These are phyloP conservation scores for Piezodorus guildinii DNA, from an alignment of 1,140 invertebrate species.

Conservation along the genomic window DNA sequence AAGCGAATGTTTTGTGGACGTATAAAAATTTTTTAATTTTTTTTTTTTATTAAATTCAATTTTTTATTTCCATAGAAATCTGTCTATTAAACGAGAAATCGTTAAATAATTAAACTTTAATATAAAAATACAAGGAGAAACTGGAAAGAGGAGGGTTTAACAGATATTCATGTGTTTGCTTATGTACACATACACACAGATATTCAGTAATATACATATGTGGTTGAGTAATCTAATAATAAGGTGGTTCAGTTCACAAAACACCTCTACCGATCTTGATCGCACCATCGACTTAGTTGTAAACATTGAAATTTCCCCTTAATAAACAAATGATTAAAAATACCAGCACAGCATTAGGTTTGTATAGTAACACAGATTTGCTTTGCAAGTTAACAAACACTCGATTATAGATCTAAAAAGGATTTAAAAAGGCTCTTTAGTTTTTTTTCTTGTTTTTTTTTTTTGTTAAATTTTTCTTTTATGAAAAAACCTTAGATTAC, in stretches of 20 bases:
- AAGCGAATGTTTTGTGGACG: neutral
- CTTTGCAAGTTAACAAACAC: neutral
- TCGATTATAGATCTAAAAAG: neutral
- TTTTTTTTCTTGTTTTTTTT: neutral
- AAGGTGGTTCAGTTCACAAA: no score
- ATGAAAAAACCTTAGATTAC: no score
- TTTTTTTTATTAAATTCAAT: neutral
- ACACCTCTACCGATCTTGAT: no score
- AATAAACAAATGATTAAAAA: conserved; percentile 2
- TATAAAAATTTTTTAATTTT: conserved; percentile 9
- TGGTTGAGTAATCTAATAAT: no score
- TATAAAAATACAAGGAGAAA: conserved; percentile 15
- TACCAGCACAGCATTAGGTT: conserved; percentile 3
- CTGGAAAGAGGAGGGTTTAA: conserved; percentile 1
- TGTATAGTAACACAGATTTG: neutral
- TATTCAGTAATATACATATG: neutral
- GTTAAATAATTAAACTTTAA: conserved; percentile 2
- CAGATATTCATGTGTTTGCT: conserved; percentile 7
- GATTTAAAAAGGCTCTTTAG: neutral
- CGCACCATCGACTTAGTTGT: no score
- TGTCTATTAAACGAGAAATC: neutral
- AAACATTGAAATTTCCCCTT: neutral
- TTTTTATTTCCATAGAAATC: neutral
- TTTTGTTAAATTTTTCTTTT: no score
- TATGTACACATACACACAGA: neutral